Conservation (phyloP, 2,113 vertebrate species). For the Tupaia chinensis region DNA sequence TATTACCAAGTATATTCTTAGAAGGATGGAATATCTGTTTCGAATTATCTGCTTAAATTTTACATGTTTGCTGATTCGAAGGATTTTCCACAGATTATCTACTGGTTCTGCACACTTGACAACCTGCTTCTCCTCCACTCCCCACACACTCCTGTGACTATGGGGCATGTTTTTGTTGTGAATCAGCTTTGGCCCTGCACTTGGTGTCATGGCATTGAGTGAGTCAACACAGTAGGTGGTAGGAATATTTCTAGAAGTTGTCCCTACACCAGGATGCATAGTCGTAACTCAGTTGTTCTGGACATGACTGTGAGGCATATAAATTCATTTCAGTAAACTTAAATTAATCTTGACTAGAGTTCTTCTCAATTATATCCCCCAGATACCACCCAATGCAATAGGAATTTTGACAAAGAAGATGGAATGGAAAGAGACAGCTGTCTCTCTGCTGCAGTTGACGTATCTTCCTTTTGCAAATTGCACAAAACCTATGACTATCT, state of each 20-base stretch:
- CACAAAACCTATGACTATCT: background rate
- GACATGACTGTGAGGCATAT: background rate
- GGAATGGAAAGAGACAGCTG: background rate
- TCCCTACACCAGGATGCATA: background rate
- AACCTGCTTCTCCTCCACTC: background rate
- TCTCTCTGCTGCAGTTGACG: background rate
- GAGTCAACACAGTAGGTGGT: background rate
- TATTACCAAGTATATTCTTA: background rate
- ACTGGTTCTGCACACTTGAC: background rate
- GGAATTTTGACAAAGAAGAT: background rate
- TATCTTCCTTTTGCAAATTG: background rate
- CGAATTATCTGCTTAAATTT: slow-evolving; percentile 46
- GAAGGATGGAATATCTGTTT: slow-evolving; percentile 42
- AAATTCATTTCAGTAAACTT: background rate
- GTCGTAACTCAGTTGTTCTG: background rate
- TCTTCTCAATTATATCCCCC: background rate
- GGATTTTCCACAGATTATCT: slow-evolving; percentile 46
- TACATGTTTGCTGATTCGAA: slow-evolving; percentile 14
- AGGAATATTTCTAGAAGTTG: slow-evolving; percentile 27
- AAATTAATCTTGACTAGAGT: background rate
- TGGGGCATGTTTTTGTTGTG: background rate
- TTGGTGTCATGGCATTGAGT: background rate
- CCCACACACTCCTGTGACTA: fast-evolving
- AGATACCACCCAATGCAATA: background rate
- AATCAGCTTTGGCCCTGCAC: background rate